Evolutionary conservation across 2,888 invertebrate species (phyloP).

Genomic region (Melangyna quadrimaculata): DNA sequence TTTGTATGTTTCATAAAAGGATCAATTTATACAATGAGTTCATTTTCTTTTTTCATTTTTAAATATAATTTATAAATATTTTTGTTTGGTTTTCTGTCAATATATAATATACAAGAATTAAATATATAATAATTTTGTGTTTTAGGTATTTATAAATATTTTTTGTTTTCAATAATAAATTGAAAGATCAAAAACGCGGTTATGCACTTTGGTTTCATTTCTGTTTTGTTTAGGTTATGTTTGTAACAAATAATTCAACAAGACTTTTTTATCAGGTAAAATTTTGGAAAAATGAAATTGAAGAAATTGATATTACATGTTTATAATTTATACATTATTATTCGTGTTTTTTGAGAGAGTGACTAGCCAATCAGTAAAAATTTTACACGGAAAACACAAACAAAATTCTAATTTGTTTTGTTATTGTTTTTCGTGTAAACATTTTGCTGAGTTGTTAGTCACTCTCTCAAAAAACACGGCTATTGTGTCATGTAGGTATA

Average conservation of each 20-base stretch:
- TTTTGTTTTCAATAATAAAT: constrained; percentile 53
- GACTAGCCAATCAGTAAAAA: no score
- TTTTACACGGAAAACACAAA: no score
- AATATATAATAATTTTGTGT: constrained; percentile 43
- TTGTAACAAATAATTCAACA: constrained; percentile 44
- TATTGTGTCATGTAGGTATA: constrained; percentile 1
- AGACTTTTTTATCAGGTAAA: constrained; percentile 41
- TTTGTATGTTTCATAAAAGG: constrained; percentile 62
- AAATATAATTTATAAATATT: constrained; percentile 41
- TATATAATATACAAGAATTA: constrained; percentile 63
- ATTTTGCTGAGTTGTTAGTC: no score
- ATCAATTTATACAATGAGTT: constrained; percentile 61
- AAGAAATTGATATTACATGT: constrained; percentile 18
- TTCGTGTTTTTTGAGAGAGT: no score
- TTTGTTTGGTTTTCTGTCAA: constrained; percentile 19
- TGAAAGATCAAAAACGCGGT: constrained; percentile 55
- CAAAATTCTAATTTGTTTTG: no score
- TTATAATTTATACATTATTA: constrained; percentile 4
- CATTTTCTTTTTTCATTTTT: constrained; percentile 7
- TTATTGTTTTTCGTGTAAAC: no score
- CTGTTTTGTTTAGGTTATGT: not conserved
- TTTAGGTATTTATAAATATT: constrained; percentile 14
- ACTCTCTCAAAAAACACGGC: no score
- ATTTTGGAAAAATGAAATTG: constrained; percentile 18
- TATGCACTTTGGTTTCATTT: constrained; percentile 44